Conservation (phyloP, 1,140 invertebrate genomes). For the Teleopsis dalmanni region DNA sequence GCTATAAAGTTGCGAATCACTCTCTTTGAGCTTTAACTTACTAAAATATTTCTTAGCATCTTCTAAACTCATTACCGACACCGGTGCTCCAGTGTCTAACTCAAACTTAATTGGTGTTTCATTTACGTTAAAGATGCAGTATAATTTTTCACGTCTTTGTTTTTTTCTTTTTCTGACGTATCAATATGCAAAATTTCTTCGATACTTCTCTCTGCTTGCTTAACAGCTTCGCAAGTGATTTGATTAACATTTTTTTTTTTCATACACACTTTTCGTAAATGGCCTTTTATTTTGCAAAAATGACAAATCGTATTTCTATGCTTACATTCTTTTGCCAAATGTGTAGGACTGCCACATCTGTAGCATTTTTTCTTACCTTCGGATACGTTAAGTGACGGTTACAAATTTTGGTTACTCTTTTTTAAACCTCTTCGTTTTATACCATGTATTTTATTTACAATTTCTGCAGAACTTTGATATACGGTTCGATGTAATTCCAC, state of each 20-base stretch:
- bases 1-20: constrained; percentile 2
- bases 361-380: not conserved
- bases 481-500: constrained; percentile 3
- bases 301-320: not conserved
- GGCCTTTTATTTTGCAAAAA: constrained; percentile 8
- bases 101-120: not conserved
- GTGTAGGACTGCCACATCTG: constrained; percentile 1
- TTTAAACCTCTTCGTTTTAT: not conserved
- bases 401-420: not conserved
- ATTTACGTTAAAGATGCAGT: constrained; percentile 3
- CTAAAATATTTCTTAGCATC: constrained; percentile 5
- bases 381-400: not conserved
- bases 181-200: constrained; percentile 8
- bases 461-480: not conserved
- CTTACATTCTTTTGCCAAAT: constrained; percentile 1
- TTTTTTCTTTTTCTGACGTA: not conserved
- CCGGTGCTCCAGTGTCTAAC: constrained; percentile 5
- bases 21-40: not conserved
- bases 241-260: constrained; percentile 2
- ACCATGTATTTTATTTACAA: constrained; percentile 6
- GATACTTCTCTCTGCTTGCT: not conserved
- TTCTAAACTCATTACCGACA: constrained; percentile 3
- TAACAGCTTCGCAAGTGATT: not conserved
- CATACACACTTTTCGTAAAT: constrained; percentile 8
- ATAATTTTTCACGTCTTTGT: not conserved